Base-by-base conservation (phyloP, 2,113 vertebrate species). In the Triplophysa dalaica region DNA sequence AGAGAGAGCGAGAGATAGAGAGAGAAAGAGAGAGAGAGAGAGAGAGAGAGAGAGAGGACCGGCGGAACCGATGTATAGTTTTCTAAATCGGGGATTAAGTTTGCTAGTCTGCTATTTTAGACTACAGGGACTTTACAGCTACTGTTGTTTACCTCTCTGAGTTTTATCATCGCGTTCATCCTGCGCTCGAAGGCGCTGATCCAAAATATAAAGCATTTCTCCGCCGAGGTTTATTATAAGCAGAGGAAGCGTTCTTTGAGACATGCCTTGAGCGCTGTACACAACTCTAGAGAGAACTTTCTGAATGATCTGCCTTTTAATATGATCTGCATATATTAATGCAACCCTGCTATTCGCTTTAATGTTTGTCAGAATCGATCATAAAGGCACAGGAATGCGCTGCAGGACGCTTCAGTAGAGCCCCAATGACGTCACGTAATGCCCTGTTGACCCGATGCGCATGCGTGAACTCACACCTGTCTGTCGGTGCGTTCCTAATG, bases 191-290 rank as follows among this genome's bases (percentile, higher is more conserved):
- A 98, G 91, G 2, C 96, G 93, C 85, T 97, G 96, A 86, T 98
- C 96, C 89, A 98, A 90, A 83, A 98, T 95, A 83, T 96, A 97
- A 38, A 98, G 93, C 95, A 98, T 98, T 91, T 98, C 96, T 50
- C 95, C 96, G 0, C 96, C 96, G 56, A 98, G 92, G 86, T 96
- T 97, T 78, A 98, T 91, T 86, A 98, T 94, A 48, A 97, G 94
- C 84, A 98, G 88, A 0, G 96, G 96, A 22, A 98, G 91, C 54
- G 95, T 91, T 78, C 92, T 92, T 48, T 85, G 3, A 11, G 96
- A 96, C 96, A 98, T 98, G 38, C 61, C 54, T 10, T n/a, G 2
- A 21, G 54, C 6, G 19, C 54, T 21, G 19, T 0, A 16, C 1
- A 6, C 14, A 17, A 16, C 14, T 52, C 14, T 0, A 5, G 48